Evolutionary conservation across 2,888 invertebrate genomes (phyloP), one percentile per base, ranked within the genome.

Genomic region (Cyclophora punctaria): DNA sequence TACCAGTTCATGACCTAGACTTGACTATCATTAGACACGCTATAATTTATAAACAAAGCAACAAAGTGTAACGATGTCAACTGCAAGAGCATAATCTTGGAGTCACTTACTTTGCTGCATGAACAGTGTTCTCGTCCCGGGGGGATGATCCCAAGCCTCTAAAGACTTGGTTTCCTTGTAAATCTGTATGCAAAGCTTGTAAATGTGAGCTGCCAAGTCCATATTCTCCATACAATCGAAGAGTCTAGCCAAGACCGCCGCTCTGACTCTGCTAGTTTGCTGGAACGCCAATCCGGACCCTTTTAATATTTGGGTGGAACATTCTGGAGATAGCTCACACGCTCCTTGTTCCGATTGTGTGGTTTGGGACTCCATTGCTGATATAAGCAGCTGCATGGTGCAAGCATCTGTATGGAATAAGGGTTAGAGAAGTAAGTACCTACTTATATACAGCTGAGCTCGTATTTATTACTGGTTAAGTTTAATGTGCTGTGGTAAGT

Each of bases 161-260:
- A 88, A 58, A 0, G 88, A 87, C 55, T 85, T 87, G 0, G 88
- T 66, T 62, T 88, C 88, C 55, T 87, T 88, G 51, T 88, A 87
- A 40, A 83, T 76, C 55, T 87, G 86, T 50, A 86, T 83, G 60
- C 88, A 88, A 1, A 85, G 67, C 58, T 86, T 87, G 59, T 87
- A 87, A 52, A 88, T 83, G 35, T 81, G 77, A 1, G 88, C 85
- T 2, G 75, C 60, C 0, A 85, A 56, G 50, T 88, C 88, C 2
- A 80, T 53, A 4, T 76, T 78, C 45, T 85, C 85, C 70, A 86
- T 73, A 51, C 87, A 88, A 46, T 87, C 86, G 49, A 88, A 88
- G 3, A 82, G 58, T 33, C 79, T 75, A 2, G 83, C 75, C 3
- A 88, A 56, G 1, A 69, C 56, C 4, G 78, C 78, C 0, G 85